Percentiles rank a stretch among this genome's conserved stretches.
phyloP scores from a whole-genome alignment of 2,888 invertebrate species.

The Mythimna loreyi region DNA sequence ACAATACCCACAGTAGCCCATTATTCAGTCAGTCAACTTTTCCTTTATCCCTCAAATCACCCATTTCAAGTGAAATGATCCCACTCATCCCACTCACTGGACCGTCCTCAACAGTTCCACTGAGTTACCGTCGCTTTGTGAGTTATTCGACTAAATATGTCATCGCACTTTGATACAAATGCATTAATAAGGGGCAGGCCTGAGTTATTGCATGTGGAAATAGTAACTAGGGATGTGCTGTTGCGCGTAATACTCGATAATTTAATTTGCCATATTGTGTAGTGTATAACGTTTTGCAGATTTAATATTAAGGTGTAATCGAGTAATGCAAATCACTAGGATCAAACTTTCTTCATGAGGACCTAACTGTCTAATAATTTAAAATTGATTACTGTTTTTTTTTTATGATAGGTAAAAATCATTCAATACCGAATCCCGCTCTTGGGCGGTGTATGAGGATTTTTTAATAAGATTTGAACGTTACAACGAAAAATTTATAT shows the following conservation, averaged over 20 bases:
- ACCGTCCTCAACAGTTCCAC: conserved; percentile 36
- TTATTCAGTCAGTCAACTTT: conserved; percentile 51
- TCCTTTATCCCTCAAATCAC: conserved; percentile 50
- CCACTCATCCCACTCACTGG: conserved; percentile 40
- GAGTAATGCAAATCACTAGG: too few relatives aligned
- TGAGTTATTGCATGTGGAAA: conserved; percentile 75
- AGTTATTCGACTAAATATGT: conserved; percentile 82
- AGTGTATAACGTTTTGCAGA: not conserved
- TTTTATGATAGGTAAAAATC: too few relatives aligned
- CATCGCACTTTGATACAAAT: conserved; percentile 81
- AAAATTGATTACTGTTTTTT: too few relatives aligned
- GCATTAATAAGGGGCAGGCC: conserved; percentile 76
- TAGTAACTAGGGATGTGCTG: conserved; percentile 61
- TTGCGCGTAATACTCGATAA: conserved; percentile 12
- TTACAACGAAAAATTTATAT: too few relatives aligned
- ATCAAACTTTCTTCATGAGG: too few relatives aligned
- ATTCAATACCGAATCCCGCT: too few relatives aligned
- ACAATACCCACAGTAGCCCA: conserved; percentile 11
- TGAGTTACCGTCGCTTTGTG: conserved; percentile 63
- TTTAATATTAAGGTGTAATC: too few relatives aligned
- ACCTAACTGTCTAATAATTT: too few relatives aligned
- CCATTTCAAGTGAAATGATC: conserved; percentile 41
- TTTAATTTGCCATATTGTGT: not conserved
- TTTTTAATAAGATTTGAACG: too few relatives aligned
- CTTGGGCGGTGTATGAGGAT: too few relatives aligned